Evolutionary conservation across 2,113 vertebrate species (phyloP).

Genomic region (Atlantisia rogersi): DNA sequence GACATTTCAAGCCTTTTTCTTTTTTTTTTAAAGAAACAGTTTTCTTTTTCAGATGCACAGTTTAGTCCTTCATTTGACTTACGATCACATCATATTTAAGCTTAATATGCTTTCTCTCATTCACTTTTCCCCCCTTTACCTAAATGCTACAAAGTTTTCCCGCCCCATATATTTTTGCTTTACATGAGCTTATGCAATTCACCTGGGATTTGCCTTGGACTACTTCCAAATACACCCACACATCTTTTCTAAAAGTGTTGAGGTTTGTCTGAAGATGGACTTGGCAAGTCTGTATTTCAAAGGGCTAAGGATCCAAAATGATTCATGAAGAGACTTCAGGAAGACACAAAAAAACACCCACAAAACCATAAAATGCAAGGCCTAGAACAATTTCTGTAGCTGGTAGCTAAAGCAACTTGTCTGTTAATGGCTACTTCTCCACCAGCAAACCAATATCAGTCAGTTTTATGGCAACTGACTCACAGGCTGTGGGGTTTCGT

Average conservation of each 20-base stretch:
- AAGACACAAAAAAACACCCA: not conserved
- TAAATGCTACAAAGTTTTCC: not conserved
- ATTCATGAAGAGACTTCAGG: not conserved
- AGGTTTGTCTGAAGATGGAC: not conserved
- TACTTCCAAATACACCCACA: slow-evolving; percentile 45
- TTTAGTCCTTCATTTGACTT: not conserved
- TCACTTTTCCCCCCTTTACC: not conserved
- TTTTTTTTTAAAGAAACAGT: not conserved
- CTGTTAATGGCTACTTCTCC: not conserved
- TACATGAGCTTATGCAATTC: slow-evolving; percentile 13
- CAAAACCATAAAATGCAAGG: not conserved
- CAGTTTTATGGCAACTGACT: not conserved
- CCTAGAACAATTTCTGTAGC: not conserved
- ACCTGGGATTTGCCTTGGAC: slow-evolving; percentile 43
- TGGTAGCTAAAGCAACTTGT: not conserved
- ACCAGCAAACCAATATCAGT: rapidly evolving
- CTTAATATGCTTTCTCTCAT: not conserved
- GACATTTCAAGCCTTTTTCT: not conserved
- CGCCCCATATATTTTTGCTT: slow-evolving; percentile 32
- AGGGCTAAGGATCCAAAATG: not conserved
- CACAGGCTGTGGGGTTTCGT: not conserved
- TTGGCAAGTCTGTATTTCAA: not conserved
- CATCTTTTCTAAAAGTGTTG: not conserved
- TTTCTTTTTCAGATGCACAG: not conserved
- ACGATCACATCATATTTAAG: not conserved